phyloP scores from a whole-genome alignment of 2,888 invertebrate genomes.

The Zelleria hepariella region DNA sequence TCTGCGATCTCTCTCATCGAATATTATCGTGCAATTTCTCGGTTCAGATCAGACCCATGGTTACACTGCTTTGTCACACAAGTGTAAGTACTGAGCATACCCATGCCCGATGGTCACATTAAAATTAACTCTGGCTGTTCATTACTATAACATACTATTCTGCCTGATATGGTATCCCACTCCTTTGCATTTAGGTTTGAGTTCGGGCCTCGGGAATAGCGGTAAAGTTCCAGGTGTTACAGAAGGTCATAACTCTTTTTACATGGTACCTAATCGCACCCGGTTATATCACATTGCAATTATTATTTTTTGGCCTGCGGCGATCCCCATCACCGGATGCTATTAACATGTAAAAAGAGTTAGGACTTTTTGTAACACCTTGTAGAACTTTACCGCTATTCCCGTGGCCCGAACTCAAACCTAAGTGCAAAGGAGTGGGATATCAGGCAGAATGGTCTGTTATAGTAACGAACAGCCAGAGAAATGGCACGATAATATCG shows the following conservation, averaged over 20 bases:
- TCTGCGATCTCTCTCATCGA: slow-evolving; percentile 23
- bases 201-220: not conserved
- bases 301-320: too few relatives aligned
- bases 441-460: not conserved
- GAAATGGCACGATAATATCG: not conserved
- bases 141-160: not conserved
- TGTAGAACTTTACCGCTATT: too few relatives aligned
- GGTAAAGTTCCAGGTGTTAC: too few relatives aligned
- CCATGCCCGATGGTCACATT: too few relatives aligned
- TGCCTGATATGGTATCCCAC: not conserved
- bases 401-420: not conserved
- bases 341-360: too few relatives aligned
- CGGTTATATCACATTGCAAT: too few relatives aligned
- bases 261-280: too few relatives aligned
- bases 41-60: too few relatives aligned
- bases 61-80: too few relatives aligned
- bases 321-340: too few relatives aligned
- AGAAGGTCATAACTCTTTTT: not conserved
- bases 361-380: not conserved
- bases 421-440: not conserved
- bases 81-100: too few relatives aligned
- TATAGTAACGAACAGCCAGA: not conserved
- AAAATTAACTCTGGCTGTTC: not conserved
- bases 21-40: not conserved
- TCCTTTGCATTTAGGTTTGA: not conserved